These are phyloP conservation scores for Callopanchax toddi DNA, from an alignment of 2,113 vertebrate species.

Conservation along the genomic window DNA sequence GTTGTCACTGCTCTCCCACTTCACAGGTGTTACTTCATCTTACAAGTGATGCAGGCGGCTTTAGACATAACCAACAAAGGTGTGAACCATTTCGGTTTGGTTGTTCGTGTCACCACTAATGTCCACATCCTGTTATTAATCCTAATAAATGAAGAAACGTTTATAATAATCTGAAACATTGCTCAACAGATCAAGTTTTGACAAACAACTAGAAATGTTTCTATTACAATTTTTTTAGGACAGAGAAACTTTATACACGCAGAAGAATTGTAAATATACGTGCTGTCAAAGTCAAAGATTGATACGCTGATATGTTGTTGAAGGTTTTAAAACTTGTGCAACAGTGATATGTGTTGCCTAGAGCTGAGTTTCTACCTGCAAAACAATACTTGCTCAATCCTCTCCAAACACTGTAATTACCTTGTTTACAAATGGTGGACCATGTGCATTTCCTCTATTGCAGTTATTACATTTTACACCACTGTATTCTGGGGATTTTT, in stretches of 20 bases:
- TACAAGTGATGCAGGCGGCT: constrained; percentile 39
- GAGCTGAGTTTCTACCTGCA: constrained; percentile 20
- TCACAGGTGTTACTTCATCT: constrained; percentile 54
- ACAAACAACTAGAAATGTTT: background rate
- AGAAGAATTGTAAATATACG: background rate
- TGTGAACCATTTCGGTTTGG: constrained; percentile 32
- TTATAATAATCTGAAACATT: constrained; percentile 3
- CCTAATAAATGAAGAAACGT: background rate
- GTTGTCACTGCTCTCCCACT: constrained; percentile 20
- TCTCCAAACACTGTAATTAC: constrained; percentile 50
- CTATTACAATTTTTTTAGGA: background rate
- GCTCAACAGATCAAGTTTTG: background rate
- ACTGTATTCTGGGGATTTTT: background rate
- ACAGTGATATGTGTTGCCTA: constrained; percentile 8
- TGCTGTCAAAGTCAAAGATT: background rate
- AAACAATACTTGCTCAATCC: constrained; percentile 52
- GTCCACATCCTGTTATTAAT: constrained; percentile 38
- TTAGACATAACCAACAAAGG: constrained; percentile 46
- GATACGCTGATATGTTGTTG: background rate
- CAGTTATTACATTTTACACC: constrained; percentile 4
- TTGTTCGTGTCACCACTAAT: constrained; percentile 21
- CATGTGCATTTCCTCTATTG: constrained; percentile 13
- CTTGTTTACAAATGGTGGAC: constrained; percentile 43
- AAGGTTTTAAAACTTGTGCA: constrained; percentile 16
- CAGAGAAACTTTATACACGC: background rate